phyloP scores from a whole-genome alignment of 2,888 invertebrate species.

The Eudasyphora cyanicolor region DNA sequence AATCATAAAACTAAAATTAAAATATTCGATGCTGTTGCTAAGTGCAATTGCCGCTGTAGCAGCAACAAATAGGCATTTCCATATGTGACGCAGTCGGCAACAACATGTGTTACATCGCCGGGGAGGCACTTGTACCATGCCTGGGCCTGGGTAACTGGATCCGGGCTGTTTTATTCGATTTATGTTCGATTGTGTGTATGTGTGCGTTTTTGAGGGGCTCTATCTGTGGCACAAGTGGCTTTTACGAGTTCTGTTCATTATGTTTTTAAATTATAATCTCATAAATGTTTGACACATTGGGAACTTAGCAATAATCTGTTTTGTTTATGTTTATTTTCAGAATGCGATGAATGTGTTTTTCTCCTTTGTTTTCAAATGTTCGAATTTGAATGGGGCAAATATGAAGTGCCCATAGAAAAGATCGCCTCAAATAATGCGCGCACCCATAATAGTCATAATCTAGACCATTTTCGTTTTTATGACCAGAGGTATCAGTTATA shows the following conservation, averaged over 20 bases:
- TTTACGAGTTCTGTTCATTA: constrained; percentile 22
- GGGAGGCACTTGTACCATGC: constrained; percentile 15
- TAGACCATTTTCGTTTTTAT: constrained; percentile 12
- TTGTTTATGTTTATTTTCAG: constrained; percentile 18
- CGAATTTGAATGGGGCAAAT: neutral
- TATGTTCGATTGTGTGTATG: too few relatives aligned
- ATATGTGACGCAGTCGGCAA: neutral
- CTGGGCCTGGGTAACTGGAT: neutral
- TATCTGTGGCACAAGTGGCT: constrained; percentile 33
- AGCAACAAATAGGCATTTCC: neutral
- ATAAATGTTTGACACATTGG: constrained; percentile 38
- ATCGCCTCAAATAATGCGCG: neutral
- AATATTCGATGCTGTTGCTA: constrained; percentile 26
- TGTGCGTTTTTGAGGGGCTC: neutral
- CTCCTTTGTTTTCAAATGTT: neutral
- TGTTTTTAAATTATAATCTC: constrained; percentile 23
- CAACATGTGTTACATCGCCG: neutral
- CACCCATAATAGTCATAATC: constrained; percentile 3
- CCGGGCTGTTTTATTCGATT: neutral
- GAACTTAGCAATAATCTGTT: constrained; percentile 24
- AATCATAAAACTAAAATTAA: neutral
- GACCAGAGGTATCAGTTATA: neutral
- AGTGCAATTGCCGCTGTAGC: constrained; percentile 16
- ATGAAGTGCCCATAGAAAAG: constrained; percentile 1
- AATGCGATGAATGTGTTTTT: neutral